Base-by-base conservation (phyloP, 1,140 invertebrate species). In the Forficula auricularia region DNA sequence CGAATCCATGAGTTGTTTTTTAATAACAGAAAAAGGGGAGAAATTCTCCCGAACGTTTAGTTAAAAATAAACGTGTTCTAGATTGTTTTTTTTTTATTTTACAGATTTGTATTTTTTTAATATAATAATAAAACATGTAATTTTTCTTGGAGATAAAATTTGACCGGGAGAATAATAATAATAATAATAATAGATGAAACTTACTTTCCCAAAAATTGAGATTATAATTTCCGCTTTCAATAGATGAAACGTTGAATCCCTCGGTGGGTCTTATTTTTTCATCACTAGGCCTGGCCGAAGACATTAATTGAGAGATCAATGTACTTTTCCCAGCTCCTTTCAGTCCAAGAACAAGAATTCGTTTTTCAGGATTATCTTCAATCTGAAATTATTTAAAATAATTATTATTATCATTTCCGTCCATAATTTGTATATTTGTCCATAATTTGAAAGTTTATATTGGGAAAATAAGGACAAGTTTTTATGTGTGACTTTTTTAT, bases 161-260 rank as follows among this genome's bases (percentile, higher is more conserved):
- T n/a, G n/a, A n/a, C 34, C 19, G 20, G 18, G 20, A 40, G 38
- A 32, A 32, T 35, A 34, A 34, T 34, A n/a, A 13, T 8, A 42
- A 32, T 32, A 4, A 15, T 13, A 9, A 36, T 30, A 35, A 27
- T 32, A 33, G 14, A 7, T 49, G n/a, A 34, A 42, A 54, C 57
- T 48, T 54, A 64, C 62, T 56, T 44, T 62, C 59, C 60, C 60
- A 64, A 44, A 63, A 48, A 50, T 61, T 60, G 42, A 57, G 57
- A 30, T 52, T 55, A 42, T 52, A 57, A 1, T 35, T 40, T 32
- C 58, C 58, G 38, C 54, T 55, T 18, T 55, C 51, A 38, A 63
- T 46, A 48, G 52, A 57, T 38, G 59, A 61, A 33, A 63, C 54
- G 44, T 51, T 49, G 50, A 61, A 64, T 42, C 60, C 62, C 49